Base-by-base conservation (phyloP, 2,797 vertebrate genomes). In the Lacerta agilis region DNA sequence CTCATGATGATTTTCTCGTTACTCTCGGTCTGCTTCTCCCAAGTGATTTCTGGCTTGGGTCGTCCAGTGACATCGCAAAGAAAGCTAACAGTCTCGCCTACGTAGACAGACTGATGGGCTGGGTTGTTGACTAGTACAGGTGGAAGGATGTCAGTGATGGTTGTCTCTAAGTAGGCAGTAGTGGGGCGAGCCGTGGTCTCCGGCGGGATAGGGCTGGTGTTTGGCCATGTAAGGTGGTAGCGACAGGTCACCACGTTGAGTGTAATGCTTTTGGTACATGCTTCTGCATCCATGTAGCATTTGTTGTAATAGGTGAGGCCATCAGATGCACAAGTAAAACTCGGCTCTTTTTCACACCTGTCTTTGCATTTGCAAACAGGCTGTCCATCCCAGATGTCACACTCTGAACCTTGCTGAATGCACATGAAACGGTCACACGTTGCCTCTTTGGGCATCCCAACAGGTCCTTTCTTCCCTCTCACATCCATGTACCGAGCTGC, bases 241-340 rank as follows among this genome's bases (percentile, higher is more conserved):
- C 97, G 97, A 89, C 96, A 98, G 83, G 97, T 98, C 96, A 99
- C 98, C 23, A 98, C 97, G 0, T 96, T 96, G 88, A 97, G 94
- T 0, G 97, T 97, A 93, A 98, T 97, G 88, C 98, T 98, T 94
- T 98, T 99, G 93, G 98, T 98, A 92, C 99, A 99, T 90, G 99
- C 99, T 95, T 99, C 99, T 0, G 99, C 99, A 1, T 99, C 99
- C 99, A 99, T 98, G 97, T 98, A 99, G 95, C 99, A 99, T 96
- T 98, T 99, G 95, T 99, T 99, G 93, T 99, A 99, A 95, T 99
- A 99, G 55, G 99, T 99, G 97, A 99, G 98, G 89, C 99, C 99
- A 0, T 99, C 99, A 0, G 99, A 99, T n/a, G 99, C 99, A 0
- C 99, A 99, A 5, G 98, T 99, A 93, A 99, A 99, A 93, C 98